Base-by-base conservation (phyloP, 2,113 vertebrate species). In the Melierax canorus region DNA sequence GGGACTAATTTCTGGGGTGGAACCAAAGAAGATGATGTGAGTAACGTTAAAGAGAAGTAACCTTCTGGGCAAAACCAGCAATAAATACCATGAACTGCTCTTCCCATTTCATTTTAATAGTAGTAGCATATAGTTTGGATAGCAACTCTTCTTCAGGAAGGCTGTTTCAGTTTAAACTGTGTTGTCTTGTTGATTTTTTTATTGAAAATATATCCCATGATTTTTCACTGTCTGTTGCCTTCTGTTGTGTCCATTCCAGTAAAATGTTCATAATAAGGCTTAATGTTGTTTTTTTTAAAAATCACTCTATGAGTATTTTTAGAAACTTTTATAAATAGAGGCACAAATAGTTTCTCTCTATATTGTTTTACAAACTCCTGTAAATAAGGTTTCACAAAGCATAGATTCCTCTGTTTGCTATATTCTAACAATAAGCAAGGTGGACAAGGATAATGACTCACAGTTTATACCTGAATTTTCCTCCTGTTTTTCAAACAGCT, bases 1-100 rank as follows among this genome's bases (percentile, higher is more conserved):
- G 99, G 99, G 82, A 99, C 99, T 86, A 99, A 99, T 98, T 99
- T 99, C 98, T 99, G 99, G 99, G 99, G 99, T 32, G 99, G 99
- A 97, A 99, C 99, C 88, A 99, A 99, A 97, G 99, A 99, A 94
- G 99, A 99, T 58, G 99, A 99, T 90, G 99, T 99, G 98, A 99
- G 99, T 99, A 97, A 46, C 22, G 8, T 32, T 43, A 39, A 63
- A 88, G 7, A 94, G 20, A 87, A 79, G 34, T 78, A 68, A 80
- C 19, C 23, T 86, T 34, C 36, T 81, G 43, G 41, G 36, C 2
- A 11, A 86, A 94, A 45, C 8, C 41, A 63, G 56, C 59, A 90
- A 67, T 80, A 86, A 86, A 39, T 78, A 64, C 20, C 29, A 87
- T 72, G 2, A 50, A 10, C 39, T 75, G 39, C 15, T 79, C 12